These are phyloP conservation scores for Vidua chalybeata DNA, from an alignment of 2,113 vertebrate genomes.

Conservation along the genomic window DNA sequence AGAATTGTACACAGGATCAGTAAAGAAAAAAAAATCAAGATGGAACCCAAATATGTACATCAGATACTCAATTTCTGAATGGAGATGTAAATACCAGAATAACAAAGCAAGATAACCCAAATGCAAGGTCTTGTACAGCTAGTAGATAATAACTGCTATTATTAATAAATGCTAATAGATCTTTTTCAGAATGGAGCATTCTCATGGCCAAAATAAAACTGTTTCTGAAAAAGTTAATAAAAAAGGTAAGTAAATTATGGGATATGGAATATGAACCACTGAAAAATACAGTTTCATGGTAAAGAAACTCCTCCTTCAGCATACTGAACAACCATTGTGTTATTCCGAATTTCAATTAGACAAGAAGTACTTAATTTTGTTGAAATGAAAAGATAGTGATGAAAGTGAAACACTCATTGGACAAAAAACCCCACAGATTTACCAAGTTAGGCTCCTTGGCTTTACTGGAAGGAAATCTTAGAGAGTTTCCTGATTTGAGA, in stretches of 20 bases:
- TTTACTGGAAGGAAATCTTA: neutral
- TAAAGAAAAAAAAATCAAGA: neutral
- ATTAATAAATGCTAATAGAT: neutral
- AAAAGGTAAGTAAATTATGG: neutral
- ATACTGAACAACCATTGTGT: neutral
- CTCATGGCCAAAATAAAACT: neutral
- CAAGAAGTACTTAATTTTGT: neutral
- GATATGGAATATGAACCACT: neutral
- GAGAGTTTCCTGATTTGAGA: neutral
- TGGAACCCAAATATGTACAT: neutral
- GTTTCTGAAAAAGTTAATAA: neutral
- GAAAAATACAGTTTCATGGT: neutral
- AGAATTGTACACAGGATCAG: neutral
- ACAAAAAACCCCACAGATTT: neutral
- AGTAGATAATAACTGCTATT: neutral
- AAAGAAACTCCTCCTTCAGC: neutral
- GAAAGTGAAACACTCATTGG: neutral
- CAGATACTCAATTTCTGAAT: neutral
- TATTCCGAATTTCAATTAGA: neutral
- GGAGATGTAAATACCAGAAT: neutral
- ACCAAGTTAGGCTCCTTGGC: neutral
- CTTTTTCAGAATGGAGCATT: neutral
- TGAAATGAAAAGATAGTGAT: neutral
- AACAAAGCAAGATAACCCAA: neutral
- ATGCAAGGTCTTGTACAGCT: neutral